Evolutionary conservation across 1,140 invertebrate genomes (phyloP).

Genomic region (Bombyx mori): DNA sequence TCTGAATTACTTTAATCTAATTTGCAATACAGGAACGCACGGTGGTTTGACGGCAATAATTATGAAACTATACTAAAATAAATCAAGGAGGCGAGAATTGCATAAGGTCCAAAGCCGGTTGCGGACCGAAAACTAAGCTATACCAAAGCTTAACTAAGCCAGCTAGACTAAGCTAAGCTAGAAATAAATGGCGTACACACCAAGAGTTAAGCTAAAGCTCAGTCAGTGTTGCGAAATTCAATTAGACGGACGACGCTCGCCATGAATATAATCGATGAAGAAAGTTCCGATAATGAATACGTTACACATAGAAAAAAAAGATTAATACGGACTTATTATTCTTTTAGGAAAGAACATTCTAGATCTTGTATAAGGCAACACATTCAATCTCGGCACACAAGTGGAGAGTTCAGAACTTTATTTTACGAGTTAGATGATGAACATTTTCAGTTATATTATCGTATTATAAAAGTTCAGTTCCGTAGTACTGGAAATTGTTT

Average conservation of each 20-base stretch:
- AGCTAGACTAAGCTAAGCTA: constrained; percentile 1
- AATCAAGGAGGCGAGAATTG: too few species aligned
- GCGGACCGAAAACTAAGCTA: constrained; percentile 6
- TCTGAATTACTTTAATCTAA: too few species aligned
- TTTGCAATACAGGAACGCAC: too few species aligned
- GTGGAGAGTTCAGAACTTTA: constrained; percentile 6
- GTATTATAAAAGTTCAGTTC: constrained; percentile 4
- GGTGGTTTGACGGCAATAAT: too few species aligned
- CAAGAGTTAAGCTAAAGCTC: constrained; percentile 14
- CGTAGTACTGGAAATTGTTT: background rate
- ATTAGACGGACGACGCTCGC: constrained; percentile 2
- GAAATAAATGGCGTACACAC: constrained; percentile 1
- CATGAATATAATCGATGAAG: constrained; percentile 15
- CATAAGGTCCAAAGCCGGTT: background rate
- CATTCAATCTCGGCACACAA: background rate
- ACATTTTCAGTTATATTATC: constrained; percentile 12
- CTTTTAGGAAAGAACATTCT: constrained; percentile 1
- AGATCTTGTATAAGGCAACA: constrained; percentile 1
- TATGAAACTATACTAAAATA: too few species aligned
- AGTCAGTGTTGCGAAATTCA: constrained; percentile 10
- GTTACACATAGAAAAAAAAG: constrained; percentile 1
- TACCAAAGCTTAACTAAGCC: constrained; percentile 6
- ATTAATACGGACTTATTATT: constrained; percentile 7
- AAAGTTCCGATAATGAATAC: constrained; percentile 2
- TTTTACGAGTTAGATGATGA: constrained; percentile 7